Evolutionary conservation across 2,113 vertebrate species (phyloP), one percentile per base, ranked within the genome.

Genomic region (Nansenia antarctica): DNA sequence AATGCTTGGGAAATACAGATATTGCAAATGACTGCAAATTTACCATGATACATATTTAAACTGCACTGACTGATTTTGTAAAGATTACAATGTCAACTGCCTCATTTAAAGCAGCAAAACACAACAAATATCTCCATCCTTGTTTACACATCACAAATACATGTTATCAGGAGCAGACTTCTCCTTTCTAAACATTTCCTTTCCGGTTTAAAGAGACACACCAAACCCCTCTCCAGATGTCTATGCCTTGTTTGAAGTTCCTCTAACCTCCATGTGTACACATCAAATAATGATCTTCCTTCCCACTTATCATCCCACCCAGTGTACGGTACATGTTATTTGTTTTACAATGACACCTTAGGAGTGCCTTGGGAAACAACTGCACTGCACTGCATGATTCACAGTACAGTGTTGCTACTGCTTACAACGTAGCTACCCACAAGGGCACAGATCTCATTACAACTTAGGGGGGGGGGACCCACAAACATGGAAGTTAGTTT

Each of bases 41-140:
- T 80, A 76, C 78, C 90, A 80, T 90, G 86, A 84, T 86, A 92
- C 92, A 92, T 90, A 92, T 93, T 92, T 92, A 87, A 67, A 68
- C 63, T 77, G 81, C 84, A 34, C 72, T 74, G 78, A 72, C 18
- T 5, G 78, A 86, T 85, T 83, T 69, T 80, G 81, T 81, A 79
- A 88, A 78, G 85, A 82, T 79, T 52, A 54, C 55, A 62, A 78
- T 78, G 83, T 69, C 73, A 64, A 78, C 60, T 68, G 75, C 59
- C 71, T 81, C 76, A 62, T 76, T 75, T 70, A 66, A 74, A 79
- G 78, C 77, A 77, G 85, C 79, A 77, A 83, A 91, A 82, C 79
- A 87, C 87, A 91, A 89, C 85, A 91, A 89, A 89, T 76, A 85
- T 45, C 45, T 70, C 82, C 71, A 74, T 86, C 84, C 85, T 42